Percentiles rank a stretch among this genome's conserved stretches.
Evolutionary conservation across 2,113 vertebrate genomes (phyloP).

Genomic region (Orthonyx spaldingii): DNA sequence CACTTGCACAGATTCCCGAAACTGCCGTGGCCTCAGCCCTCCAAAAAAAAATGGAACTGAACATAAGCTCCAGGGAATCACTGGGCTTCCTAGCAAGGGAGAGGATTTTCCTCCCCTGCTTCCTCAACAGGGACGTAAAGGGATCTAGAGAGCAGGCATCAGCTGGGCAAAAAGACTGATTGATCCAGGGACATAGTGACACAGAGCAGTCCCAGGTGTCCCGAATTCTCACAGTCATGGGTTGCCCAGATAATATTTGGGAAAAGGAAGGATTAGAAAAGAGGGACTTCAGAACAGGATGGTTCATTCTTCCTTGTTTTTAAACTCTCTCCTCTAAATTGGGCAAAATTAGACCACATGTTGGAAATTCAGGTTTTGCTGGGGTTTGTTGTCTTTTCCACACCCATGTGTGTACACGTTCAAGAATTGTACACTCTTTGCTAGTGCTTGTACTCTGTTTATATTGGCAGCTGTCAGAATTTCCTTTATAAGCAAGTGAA

Average conservation of each 20-base stretch:
- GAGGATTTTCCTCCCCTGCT: neutral
- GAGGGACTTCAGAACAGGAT: neutral
- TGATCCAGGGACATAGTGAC: neutral
- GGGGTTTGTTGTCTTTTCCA: slow-evolving; percentile 19
- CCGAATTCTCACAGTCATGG: neutral
- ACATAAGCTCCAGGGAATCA: neutral
- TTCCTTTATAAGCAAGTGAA: slow-evolving; percentile 36
- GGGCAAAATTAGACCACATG: neutral
- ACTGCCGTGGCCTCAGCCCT: neutral
- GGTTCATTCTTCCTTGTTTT: neutral
- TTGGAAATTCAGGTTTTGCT: neutral
- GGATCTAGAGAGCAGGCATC: neutral
- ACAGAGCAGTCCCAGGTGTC: neutral
- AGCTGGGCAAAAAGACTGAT: neutral
- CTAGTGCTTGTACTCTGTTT: slow-evolving; percentile 2
- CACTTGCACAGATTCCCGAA: neutral
- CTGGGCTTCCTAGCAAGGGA: neutral
- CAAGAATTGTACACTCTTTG: neutral
- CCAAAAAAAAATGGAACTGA: neutral
- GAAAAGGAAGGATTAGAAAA: neutral
- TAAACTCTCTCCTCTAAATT: neutral
- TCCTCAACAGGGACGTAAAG: accelerated
- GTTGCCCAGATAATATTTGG: neutral
- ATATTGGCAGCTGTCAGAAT: slow-evolving; percentile 27
- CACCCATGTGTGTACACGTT: neutral